Conservation (phyloP, 2,888 invertebrate species). For the Metellina segmentata region DNA sequence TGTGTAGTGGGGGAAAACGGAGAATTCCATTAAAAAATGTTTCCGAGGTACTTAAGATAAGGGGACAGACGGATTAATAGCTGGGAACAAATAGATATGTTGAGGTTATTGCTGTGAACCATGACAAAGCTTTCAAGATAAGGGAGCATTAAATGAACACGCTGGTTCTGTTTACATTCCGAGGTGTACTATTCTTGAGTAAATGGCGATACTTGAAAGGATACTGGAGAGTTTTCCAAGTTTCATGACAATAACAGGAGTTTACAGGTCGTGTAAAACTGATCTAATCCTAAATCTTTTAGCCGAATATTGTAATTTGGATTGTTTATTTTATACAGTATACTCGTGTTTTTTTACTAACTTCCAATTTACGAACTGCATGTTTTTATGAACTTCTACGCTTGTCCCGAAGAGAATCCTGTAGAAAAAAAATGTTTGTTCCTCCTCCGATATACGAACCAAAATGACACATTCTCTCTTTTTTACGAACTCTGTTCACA, state of each 20-base stretch:
- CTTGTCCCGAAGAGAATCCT: too few species aligned
- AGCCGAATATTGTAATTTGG: too few species aligned
- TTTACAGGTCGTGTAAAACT: background rate
- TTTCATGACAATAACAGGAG: background rate
- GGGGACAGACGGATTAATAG: background rate
- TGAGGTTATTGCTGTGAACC: background rate
- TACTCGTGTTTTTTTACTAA: too few species aligned
- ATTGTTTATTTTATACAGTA: too few species aligned
- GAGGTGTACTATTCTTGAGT: background rate
- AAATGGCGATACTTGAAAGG: background rate
- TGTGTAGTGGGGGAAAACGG: background rate
- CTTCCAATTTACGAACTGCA: too few species aligned
- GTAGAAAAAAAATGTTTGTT: too few species aligned
- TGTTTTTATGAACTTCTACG: too few species aligned
- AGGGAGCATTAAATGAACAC: background rate
- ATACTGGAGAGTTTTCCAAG: background rate
- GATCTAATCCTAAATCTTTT: too few species aligned
- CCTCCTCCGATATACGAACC: too few species aligned
- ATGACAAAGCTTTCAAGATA: background rate
- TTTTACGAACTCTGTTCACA: too few species aligned
- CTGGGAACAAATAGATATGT: background rate
- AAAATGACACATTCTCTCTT: too few species aligned
- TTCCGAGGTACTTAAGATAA: background rate
- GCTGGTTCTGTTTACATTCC: background rate
- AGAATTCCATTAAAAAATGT: background rate